Evolutionary conservation across 2,888 invertebrate genomes (phyloP).

Genomic region (Noctua fimbriata): DNA sequence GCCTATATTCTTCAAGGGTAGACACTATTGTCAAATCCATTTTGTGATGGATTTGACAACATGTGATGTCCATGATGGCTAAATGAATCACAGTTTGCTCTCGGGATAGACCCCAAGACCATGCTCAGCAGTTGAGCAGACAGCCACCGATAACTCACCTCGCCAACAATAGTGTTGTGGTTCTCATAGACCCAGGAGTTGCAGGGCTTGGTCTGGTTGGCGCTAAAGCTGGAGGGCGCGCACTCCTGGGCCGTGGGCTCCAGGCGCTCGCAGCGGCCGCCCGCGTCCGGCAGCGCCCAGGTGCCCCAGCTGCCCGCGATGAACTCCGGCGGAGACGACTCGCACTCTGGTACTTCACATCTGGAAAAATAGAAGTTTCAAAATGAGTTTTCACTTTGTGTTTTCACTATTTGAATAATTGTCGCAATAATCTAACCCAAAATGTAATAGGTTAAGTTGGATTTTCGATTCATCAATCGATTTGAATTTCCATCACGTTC

Average conservation of each 20-base stretch:
- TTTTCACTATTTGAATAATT: background rate
- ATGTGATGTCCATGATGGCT: background rate
- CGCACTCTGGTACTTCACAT: slow-evolving; percentile 87
- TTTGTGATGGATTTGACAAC: too few species aligned
- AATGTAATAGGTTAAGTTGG: background rate
- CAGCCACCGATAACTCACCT: slow-evolving; percentile 70
- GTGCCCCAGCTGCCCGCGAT: slow-evolving; percentile 78
- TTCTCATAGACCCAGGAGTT: slow-evolving; percentile 81
- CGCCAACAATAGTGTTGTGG: slow-evolving; percentile 81
- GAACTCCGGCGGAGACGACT: slow-evolving; percentile 74
- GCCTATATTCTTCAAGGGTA: background rate
- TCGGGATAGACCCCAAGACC: background rate
- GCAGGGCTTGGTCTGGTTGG: slow-evolving; percentile 76
- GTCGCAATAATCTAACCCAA: background rate
- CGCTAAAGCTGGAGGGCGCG: slow-evolving; percentile 75
- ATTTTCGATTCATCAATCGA: background rate
- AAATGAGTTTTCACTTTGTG: too few species aligned
- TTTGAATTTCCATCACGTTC: background rate
- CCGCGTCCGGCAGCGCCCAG: slow-evolving; percentile 80
- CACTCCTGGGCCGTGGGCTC: slow-evolving; percentile 74
- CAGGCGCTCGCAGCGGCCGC: slow-evolving; percentile 77
- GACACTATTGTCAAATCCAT: background rate
- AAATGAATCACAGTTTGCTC: background rate
- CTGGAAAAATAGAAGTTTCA: slow-evolving; percentile 65
- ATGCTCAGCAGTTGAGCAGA: too few species aligned